Evolutionary conservation across 2,113 vertebrate genomes (phyloP), one percentile per base, ranked within the genome.

Genomic region (Archocentrus centrarchus): DNA sequence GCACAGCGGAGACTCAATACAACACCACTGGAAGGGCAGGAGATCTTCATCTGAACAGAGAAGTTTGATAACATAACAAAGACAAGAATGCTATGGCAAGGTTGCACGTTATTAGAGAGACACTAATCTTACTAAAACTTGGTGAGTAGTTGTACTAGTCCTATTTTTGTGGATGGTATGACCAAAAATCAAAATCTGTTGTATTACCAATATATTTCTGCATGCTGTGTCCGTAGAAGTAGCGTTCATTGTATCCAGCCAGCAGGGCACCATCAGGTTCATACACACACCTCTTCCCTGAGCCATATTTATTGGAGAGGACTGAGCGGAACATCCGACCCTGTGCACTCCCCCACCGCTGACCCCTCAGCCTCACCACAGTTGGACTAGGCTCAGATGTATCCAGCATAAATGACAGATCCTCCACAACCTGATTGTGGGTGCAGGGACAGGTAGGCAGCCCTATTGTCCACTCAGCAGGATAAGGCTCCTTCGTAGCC

Each of bases 21-120:
- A 97, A 75, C 96, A 97, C 96, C 96, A 96, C 77, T 96, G 94
- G 85, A 96, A 97, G 0, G 96, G 96, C 62, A 96, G 84, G 27
- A 97, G 93, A 61, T 97, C 96, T 37, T 91, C 92, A 81, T 96
- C 96, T 97, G 59, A 17, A 79, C 35, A 89, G 59, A 87, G 24
- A 81, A 1, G 27, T 53, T 60, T 44, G 15, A 63, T 82, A 5
- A 32, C 24, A 73, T 57, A 24, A 14, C 17, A 20, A 13, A 55
- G 1, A 3, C 6, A 27, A 60, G 22, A 1, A 1, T 1, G 35
- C 50, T 11, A 1, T 80, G 61, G 27, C 22, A 41, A 13, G 57
- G 15, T 77, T 70, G 64, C 24, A 70, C 15, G 11, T 50, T 50
- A 55, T 53, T 18, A 22, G 55, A n/a, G n/a, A 58, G n/a, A 58